Conservation (phyloP, 2,888 invertebrate species). For the Tubulanus polymorphus region DNA sequence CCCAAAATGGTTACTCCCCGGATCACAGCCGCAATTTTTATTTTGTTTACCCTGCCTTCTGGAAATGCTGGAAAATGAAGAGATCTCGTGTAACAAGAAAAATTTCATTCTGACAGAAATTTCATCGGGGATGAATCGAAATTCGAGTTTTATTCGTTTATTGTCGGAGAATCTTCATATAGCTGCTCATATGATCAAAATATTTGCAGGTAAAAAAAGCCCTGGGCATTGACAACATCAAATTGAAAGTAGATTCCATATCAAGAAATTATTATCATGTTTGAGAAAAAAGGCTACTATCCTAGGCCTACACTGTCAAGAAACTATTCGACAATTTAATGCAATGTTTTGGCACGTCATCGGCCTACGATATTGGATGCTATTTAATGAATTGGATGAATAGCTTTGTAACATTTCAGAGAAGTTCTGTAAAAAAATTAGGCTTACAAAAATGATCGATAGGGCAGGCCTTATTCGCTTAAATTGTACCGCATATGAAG, state of each 20-base stretch:
- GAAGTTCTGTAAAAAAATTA: no score
- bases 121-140: constrained; percentile 16
- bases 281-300: background rate
- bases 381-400: no score
- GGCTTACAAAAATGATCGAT: no score
- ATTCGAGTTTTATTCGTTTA: constrained; percentile 19
- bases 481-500: no score
- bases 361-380: no score
- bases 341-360: no score
- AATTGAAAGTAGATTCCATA: background rate
- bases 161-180: constrained; percentile 21
- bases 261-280: constrained; percentile 5
- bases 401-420: no score
- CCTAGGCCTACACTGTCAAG: no score
- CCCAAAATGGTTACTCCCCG: constrained; percentile 19
- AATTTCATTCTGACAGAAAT: constrained; percentile 23
- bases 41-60: constrained; percentile 28
- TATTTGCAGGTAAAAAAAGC: constrained; percentile 22
- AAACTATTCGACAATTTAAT: no score
- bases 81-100: constrained; percentile 21
- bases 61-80: constrained; percentile 21
- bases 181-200: constrained; percentile 21
- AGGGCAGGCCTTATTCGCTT: no score
- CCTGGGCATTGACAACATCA: background rate
- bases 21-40: constrained; percentile 15